Conservation (phyloP, 2,888 invertebrate species). For the Neuroscelio doddi region DNA sequence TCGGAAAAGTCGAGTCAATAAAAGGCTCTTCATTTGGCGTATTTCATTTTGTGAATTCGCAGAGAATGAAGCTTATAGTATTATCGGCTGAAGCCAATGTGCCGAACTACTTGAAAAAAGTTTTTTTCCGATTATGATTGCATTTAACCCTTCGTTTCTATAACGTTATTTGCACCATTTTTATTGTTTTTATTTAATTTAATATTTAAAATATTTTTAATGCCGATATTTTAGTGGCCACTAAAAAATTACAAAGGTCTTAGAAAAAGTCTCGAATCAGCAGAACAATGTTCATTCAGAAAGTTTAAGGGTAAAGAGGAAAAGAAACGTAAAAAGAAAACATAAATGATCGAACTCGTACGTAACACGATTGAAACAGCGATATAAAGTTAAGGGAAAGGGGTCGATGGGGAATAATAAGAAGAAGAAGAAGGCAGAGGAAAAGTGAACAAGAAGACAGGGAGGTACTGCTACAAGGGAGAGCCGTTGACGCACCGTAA, state of each 20-base stretch:
- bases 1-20: conserved; percentile 27
- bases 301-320: background rate
- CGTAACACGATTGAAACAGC: conserved; percentile 6
- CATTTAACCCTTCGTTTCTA: background rate
- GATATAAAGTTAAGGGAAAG: conserved; percentile 5
- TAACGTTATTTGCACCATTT: background rate
- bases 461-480: conserved; percentile 19
- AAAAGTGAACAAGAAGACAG: conserved; percentile 8
- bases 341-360: background rate
- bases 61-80: conserved; percentile 23
- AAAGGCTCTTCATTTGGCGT: conserved; percentile 34
- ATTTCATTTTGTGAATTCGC: conserved; percentile 18
- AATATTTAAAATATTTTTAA: conserved; percentile 1
- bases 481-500: conserved; percentile 64
- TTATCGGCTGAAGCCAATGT: conserved; percentile 31
- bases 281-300: background rate
- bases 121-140: background rate
- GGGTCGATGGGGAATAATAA: conserved; percentile 9
- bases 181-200: background rate
- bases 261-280: background rate
- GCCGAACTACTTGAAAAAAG: background rate
- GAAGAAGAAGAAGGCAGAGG: conserved; percentile 4
- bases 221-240: background rate
- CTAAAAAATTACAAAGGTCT: background rate
- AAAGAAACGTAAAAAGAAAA: background rate